phyloP scores from a whole-genome alignment of 2,797 vertebrate species.

The Taenioides sp. region DNA sequence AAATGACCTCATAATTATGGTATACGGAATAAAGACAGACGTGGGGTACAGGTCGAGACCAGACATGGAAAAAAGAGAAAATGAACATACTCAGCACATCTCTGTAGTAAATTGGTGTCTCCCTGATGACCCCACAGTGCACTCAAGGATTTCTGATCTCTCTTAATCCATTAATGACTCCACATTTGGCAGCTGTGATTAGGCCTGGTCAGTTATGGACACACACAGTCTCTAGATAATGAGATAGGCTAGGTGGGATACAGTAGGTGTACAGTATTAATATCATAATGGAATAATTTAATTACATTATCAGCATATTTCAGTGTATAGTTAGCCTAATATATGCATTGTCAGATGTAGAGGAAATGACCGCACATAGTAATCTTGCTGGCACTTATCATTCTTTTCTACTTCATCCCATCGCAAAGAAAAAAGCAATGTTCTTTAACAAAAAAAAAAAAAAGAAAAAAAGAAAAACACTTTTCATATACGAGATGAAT shows the following conservation, averaged over 20 bases:
- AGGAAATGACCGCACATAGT: slow-evolving; percentile 10
- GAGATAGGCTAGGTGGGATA: slow-evolving; percentile 28
- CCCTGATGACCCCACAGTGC: slow-evolving; percentile 52
- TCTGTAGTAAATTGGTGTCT: slow-evolving; percentile 63
- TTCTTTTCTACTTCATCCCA: background rate
- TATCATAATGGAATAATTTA: slow-evolving; percentile 51
- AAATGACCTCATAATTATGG: background rate
- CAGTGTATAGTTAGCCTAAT: slow-evolving; percentile 27
- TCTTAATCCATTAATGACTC: slow-evolving; percentile 66
- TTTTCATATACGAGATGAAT: background rate
- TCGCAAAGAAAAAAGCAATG: background rate
- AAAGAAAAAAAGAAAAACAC: background rate
- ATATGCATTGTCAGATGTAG: slow-evolving; percentile 9
- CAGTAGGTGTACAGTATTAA: slow-evolving; percentile 33
- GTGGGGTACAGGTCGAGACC: slow-evolving; percentile 16
- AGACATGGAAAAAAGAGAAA: slow-evolving; percentile 21
- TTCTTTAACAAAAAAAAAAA: background rate
- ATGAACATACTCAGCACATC: slow-evolving; percentile 32
- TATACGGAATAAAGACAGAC: slow-evolving; percentile 2
- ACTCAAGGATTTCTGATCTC: slow-evolving; percentile 67
- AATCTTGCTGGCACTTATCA: background rate
- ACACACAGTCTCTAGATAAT: slow-evolving; percentile 41
- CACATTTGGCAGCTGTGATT: slow-evolving; percentile 60
- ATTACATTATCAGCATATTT: slow-evolving; percentile 47
- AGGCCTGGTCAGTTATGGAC: slow-evolving; percentile 56